Base-by-base conservation (phyloP, 30 jellyfish, hydroid and myxozoan genomes). In the Hydractinia echinata region DNA sequence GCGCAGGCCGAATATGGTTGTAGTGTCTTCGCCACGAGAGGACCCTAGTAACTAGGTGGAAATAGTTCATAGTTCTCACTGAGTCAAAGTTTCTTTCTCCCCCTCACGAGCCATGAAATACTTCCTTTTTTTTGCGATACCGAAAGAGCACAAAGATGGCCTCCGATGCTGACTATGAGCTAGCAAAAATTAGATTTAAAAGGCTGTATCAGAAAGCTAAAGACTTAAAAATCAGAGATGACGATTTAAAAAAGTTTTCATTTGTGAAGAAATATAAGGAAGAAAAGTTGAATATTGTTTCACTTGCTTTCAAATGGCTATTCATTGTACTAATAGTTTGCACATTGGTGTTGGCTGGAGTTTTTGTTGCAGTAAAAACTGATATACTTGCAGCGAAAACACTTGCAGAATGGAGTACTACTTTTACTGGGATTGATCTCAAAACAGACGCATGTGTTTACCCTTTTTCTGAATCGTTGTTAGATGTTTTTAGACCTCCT, bases 401-500 rank as follows among this genome's bases (percentile, higher is more conserved):
- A 72, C 5, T 89, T 61, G 97, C 89, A 7, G 80, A 79, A 39
- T 61, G 62, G 16, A 81, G 82, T 74, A 91, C 95, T 9, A 48
- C 51, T 18, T 54, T 76, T 50, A 66, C 89, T 21, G 61, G 54
- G 19, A 53, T 76, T 53, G 95, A 90, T 62, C 79, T 90, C 20
- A 87, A 81, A 4, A 61, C 69, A 52, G 97, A 90, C 67, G 67
- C 51, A 1, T 90, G 97, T 73, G 56, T 90, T 19, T 14, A 82
- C 10, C 94, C 95, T 21, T 61, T 82, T 18, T 53, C 88, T 6
- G 97, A 90, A 62, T 48, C 67, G 4, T 71, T 84, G 82, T 60
- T 90, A 73, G 97, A 90, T 54, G 7, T 82, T 61, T 90, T 90
- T 67, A 67, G 97, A 54, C 97, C 97, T 10, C 97, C 97, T 1